These are phyloP conservation scores for Antitype chi DNA, from an alignment of 2,888 invertebrate genomes.

Conservation along the genomic window DNA sequence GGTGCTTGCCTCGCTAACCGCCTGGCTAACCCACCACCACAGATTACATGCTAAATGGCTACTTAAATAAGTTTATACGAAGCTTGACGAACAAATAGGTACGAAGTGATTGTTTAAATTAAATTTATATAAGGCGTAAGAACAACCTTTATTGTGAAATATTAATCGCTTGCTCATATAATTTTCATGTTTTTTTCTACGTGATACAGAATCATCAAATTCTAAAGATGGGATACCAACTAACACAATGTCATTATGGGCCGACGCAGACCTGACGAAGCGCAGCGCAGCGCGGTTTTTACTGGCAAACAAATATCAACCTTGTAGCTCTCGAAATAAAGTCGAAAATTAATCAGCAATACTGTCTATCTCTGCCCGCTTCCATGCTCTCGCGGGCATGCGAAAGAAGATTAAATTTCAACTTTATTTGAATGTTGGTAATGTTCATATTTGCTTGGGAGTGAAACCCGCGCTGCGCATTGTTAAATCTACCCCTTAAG, in stretches of 20 bases:
- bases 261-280: neutral
- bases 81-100: neutral
- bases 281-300: neutral
- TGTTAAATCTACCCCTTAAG: neutral
- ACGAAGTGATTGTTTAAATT: slow-evolving; percentile 10
- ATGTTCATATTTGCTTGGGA: neutral
- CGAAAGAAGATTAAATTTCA: neutral
- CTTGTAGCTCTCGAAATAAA: neutral
- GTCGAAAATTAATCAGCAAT: neutral
- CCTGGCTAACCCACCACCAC: slow-evolving; percentile 44
- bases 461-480: neutral
- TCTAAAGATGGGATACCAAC: too few relatives aligned
- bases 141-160: neutral
- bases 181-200: neutral
- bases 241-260: neutral
- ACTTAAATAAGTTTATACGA: neutral
- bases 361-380: neutral
- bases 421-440: neutral
- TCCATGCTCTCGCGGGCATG: neutral
- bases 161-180: neutral
- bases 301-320: neutral
- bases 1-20: slow-evolving; percentile 59
- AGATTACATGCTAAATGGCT: slow-evolving; percentile 39
- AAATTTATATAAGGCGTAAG: neutral
- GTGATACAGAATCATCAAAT: neutral